A percentile compares a stretch with the other conserved stretches of the same genome.
These are phyloP conservation scores for Cenopis cana DNA, from an alignment of 2,888 invertebrate genomes.

Conservation along the genomic window DNA sequence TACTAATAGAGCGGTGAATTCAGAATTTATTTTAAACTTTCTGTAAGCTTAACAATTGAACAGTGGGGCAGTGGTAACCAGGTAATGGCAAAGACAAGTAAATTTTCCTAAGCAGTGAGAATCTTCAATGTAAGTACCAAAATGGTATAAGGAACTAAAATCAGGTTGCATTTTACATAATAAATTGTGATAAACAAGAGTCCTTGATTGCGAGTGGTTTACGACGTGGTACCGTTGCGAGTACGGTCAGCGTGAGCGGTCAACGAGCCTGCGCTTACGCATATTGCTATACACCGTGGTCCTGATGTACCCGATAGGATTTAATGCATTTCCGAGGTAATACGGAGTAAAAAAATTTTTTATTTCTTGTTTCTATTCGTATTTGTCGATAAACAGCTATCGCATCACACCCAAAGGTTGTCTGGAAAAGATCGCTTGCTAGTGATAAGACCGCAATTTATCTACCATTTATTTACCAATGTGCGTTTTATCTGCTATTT, in stretches of 20 bases:
- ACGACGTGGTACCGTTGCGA: constrained; percentile 41
- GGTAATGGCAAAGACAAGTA: no score
- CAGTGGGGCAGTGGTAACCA: no score
- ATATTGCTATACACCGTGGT: neutral
- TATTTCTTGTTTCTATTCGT: no score
- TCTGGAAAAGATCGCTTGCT: no score
- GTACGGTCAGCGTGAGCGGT: neutral
- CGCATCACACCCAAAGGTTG: no score
- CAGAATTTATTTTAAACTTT: neutral
- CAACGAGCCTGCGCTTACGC: neutral
- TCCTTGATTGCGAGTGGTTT: constrained; percentile 46
- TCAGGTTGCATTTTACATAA: constrained; percentile 40
- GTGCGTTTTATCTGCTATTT: no score
- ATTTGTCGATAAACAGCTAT: no score
- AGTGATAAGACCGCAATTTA: no score
- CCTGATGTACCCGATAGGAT: neutral
- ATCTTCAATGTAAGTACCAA: neutral
- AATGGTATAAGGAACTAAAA: constrained; percentile 30
- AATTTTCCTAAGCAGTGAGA: neutral
- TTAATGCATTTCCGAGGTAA: neutral
- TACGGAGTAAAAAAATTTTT: no score
- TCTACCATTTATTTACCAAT: no score
- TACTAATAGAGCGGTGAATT: neutral
- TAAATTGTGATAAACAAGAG: constrained; percentile 41
- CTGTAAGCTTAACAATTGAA: neutral